Evolutionary conservation across 1,140 invertebrate genomes (phyloP), one percentile per base, ranked within the genome.

Genomic region (Pinna nobilis): DNA sequence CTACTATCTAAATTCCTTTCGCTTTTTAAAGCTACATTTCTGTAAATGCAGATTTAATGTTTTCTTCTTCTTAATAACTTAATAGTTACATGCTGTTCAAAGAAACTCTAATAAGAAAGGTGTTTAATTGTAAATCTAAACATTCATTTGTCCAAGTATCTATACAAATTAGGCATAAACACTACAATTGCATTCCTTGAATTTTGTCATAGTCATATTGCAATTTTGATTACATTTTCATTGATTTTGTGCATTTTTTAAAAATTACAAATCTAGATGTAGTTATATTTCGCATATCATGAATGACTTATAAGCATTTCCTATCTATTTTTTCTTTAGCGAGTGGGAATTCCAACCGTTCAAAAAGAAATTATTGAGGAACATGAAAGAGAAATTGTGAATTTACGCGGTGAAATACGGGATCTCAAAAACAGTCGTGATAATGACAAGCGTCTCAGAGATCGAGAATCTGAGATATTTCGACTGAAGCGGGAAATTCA

Each of bases 371-470:
- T 61, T 25, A 61, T 37, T 15, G 59, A 61, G 13, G 23, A 37
- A 23, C 37, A 41, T 44, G 35, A 61, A 61, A 44, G 37, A 9
- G 59, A 61, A 61, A 61, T 61, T 61, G 33, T 37, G 13, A 44
- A 61, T 23, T 37, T 61, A 11, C 37, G 25, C 37, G 59, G 44
- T 15, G 59, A 61, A 15, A 61, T 41, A n/a, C n/a, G 59, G n/a
- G 39, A 61, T n/a, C 28, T 61, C 4, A 61, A 37, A 61, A 44
- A 35, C 7, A 39, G 59, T 23, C 37, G 37, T 23, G 28, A 61
- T 13, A 61, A 61, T 61, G 59, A 61, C 39, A 61, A 44, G 44
- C 33, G 59, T 41, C 33, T 61, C 28, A 33, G 44, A 41, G 59
- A 61, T 39, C 37, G 32, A 44, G 59, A 61, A 20, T 41, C 28